phyloP scores from a whole-genome alignment of 2,888 invertebrate genomes.

The Rhagium mordax region DNA sequence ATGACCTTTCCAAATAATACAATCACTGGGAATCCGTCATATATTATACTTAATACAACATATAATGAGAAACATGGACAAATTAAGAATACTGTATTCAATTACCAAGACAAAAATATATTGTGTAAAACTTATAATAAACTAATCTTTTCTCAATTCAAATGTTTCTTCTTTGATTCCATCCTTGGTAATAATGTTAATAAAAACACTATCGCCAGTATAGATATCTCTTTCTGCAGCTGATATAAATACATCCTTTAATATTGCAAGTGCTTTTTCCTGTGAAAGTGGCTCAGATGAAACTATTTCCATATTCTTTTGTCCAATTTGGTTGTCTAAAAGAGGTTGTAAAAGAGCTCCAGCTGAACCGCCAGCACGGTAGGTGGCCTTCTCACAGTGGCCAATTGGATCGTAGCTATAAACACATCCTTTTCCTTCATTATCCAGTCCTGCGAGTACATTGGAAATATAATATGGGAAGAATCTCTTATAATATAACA shows the following conservation, averaged over 20 bases:
- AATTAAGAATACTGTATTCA: too few species aligned
- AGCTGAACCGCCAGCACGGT: conserved; percentile 92
- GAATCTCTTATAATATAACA: conserved; percentile 96
- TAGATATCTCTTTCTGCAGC: conserved; percentile 98
- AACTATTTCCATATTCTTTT: conserved; percentile 87
- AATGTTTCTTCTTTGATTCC: conserved; percentile 84
- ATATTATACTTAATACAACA: too few species aligned
- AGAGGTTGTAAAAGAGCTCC: conserved; percentile 93
- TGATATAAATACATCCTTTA: conserved; percentile 97
- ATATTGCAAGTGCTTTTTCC: conserved; percentile 87
- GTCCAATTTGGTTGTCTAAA: conserved; percentile 95
- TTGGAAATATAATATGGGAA: conserved; percentile 99
- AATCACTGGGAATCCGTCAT: too few species aligned
- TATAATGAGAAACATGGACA: too few species aligned
- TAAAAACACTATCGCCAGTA: conserved; percentile 92
- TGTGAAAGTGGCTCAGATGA: conserved; percentile 77
- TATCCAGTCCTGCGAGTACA: conserved; percentile 93
- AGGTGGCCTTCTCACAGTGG: conserved; percentile 89
- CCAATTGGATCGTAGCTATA: conserved; percentile 99
- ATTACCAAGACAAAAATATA: conserved; percentile 11
- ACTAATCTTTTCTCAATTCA: conserved; percentile 90
- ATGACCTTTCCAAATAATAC: too few species aligned
- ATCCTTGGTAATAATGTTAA: conserved; percentile 90
- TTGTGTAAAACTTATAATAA: not conserved
- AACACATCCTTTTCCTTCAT: conserved; percentile 93